A percentile compares a stretch with the other conserved stretches of the same genome.
Conservation (phyloP, 2,113 vertebrate species). For the Prunella fulvescens region DNA sequence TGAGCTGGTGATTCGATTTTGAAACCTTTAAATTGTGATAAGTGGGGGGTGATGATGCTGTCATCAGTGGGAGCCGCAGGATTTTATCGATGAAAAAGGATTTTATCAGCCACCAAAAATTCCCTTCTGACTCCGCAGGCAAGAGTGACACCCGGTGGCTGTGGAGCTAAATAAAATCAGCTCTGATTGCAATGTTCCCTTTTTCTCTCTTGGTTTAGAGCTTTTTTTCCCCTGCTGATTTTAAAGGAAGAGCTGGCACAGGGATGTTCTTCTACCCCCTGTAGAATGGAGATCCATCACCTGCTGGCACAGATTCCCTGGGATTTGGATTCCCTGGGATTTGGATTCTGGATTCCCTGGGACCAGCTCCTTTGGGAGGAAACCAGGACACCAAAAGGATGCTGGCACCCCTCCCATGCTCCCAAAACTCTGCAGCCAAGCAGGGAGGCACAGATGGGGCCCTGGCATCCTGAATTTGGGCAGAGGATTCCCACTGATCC, state of each 20-base stretch:
- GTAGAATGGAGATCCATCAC: not conserved
- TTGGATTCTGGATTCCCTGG: not conserved
- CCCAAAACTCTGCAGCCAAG: not conserved
- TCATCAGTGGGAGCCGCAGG: not conserved
- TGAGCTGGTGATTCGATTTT: not conserved
- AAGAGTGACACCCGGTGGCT: conserved; percentile 46
- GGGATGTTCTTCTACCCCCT: accelerated
- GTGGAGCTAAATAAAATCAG: not conserved
- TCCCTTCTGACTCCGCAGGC: not conserved
- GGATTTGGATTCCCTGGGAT: not conserved
- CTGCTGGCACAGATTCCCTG: not conserved
- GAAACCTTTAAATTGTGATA: not conserved
- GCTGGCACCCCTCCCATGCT: not conserved
- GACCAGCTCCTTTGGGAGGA: not conserved
- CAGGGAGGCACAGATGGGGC: not conserved
- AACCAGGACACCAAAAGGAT: not conserved
- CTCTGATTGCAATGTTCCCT: not conserved
- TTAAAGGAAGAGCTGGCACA: not conserved
- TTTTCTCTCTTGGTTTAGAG: not conserved
- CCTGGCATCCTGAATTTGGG: not conserved
- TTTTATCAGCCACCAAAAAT: not conserved
- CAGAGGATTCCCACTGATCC: not conserved
- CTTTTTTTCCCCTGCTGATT: not conserved
- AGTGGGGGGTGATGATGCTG: not conserved
- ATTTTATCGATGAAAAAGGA: not conserved